These are phyloP conservation scores for Oncorhynchus gorbuscha DNA, from an alignment of 2,113 vertebrate genomes.

Conservation along the genomic window DNA sequence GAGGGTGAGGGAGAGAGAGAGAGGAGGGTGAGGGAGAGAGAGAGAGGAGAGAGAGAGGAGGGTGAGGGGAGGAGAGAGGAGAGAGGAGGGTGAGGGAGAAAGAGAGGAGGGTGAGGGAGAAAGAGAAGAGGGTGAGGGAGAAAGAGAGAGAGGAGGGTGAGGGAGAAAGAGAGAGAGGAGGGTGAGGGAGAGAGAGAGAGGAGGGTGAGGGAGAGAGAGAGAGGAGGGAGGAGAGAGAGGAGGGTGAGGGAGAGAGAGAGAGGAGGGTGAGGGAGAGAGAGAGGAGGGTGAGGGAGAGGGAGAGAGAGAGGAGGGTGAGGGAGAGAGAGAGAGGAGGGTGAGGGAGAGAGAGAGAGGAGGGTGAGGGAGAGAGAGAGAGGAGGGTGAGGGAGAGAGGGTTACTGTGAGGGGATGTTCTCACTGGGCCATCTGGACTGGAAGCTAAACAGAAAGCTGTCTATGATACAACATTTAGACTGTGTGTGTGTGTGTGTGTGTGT, in stretches of 20 bases:
- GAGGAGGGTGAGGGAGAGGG: neutral
- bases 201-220: neutral
- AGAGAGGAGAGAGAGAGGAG: no score
- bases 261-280: neutral
- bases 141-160: neutral
- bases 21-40: neutral
- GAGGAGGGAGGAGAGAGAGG: no score
- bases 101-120: constrained; percentile 4
- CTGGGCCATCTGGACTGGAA: neutral
- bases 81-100: constrained; percentile 7
- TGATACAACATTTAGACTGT: constrained; percentile 4
- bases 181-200: constrained; percentile 15
- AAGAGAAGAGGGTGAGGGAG: neutral
- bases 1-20: neutral
- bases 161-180: no score
- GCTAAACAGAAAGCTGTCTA: constrained; percentile 19
- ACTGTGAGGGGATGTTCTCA: constrained; percentile 3
- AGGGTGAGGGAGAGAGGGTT: neutral
- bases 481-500: no score
- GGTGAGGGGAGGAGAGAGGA: neutral
- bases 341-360: neutral
- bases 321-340: neutral
- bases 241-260: neutral
- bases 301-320: neutral
- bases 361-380: no score